phyloP scores from a whole-genome alignment of 2,888 invertebrate species.

The Caenorhabditis japonica region DNA sequence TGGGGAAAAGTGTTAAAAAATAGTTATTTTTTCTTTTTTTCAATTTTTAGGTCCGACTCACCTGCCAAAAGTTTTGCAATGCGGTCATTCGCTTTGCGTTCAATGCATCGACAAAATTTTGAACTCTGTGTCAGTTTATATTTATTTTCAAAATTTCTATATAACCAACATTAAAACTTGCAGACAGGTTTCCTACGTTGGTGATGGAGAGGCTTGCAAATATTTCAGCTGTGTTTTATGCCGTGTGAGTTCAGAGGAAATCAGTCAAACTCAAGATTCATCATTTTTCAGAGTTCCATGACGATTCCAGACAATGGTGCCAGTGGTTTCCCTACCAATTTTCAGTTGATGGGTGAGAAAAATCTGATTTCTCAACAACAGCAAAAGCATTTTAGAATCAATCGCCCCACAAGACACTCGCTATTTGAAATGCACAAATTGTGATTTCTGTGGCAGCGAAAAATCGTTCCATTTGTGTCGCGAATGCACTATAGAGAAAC shows the following conservation, averaged over 20 bases:
- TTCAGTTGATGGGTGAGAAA: slow-evolving; percentile 15
- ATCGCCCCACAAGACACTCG: slow-evolving; percentile 14
- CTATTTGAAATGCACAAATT: slow-evolving; percentile 2
- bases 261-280: background rate
- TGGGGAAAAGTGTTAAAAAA: background rate
- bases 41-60: no score
- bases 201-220: slow-evolving; percentile 3
- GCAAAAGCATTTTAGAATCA: no score
- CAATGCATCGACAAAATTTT: slow-evolving; percentile 4
- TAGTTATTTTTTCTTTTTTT: background rate
- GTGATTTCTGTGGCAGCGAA: slow-evolving; percentile 20
- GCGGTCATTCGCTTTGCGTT: slow-evolving; percentile 21
- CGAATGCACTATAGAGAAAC: slow-evolving; percentile 20
- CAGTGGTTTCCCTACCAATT: slow-evolving; percentile 18
- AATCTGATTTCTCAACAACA: no score
- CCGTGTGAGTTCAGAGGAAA: slow-evolving; percentile 1
- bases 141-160: background rate
- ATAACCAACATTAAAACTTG: background rate
- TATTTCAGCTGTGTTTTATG: slow-evolving; percentile 5
- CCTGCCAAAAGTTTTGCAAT: slow-evolving; percentile 9
- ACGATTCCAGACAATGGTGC: background rate
- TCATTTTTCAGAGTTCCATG: background rate
- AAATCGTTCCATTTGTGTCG: slow-evolving; percentile 27
- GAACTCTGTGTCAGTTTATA: background rate
- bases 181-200: slow-evolving; percentile 19